A percentile compares a stretch with the other conserved stretches of the same genome.
These are phyloP conservation scores for Chanos chanos DNA, from an alignment of 2,797 vertebrate species.

Conservation along the genomic window DNA sequence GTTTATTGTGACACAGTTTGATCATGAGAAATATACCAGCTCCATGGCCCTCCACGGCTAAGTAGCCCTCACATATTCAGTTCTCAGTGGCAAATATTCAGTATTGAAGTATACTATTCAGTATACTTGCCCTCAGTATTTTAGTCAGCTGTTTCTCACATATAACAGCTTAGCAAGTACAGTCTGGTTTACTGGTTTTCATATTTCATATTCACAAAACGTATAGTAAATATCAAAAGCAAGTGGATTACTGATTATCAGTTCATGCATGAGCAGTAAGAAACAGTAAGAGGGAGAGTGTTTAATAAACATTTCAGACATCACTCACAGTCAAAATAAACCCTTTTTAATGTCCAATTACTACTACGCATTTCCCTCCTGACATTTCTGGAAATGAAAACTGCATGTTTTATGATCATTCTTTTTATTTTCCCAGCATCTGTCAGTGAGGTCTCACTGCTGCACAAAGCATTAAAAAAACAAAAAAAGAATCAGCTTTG, in stretches of 20 bases:
- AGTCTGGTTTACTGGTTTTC: too few relatives aligned
- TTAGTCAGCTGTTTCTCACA: too few relatives aligned
- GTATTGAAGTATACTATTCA: too few relatives aligned
- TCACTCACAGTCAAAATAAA: slow-evolving; percentile 1
- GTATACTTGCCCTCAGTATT: too few relatives aligned
- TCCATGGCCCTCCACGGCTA: slow-evolving; percentile 43
- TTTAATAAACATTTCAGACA: slow-evolving; percentile 18
- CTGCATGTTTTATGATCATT: neutral
- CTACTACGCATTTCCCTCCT: neutral
- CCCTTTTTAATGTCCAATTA: slow-evolving; percentile 16
- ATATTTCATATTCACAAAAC: too few relatives aligned
- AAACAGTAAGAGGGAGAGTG: slow-evolving; percentile 9
- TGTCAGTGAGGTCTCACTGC: neutral
- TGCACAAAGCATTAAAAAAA: too few relatives aligned
- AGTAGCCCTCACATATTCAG: slow-evolving; percentile 28
- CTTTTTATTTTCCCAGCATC: neutral
- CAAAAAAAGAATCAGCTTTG: too few relatives aligned
- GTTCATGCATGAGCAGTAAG: slow-evolving; percentile 23
- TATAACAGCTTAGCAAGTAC: too few relatives aligned
- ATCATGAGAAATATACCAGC: too few relatives aligned
- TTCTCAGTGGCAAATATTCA: too few relatives aligned
- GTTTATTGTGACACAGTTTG: neutral
- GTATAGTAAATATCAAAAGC: slow-evolving; percentile 17
- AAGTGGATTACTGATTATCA: slow-evolving; percentile 28
- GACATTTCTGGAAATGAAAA: neutral